phyloP scores from a whole-genome alignment of 2,888 invertebrate species.

The Glyphotaelius pellucidus region DNA sequence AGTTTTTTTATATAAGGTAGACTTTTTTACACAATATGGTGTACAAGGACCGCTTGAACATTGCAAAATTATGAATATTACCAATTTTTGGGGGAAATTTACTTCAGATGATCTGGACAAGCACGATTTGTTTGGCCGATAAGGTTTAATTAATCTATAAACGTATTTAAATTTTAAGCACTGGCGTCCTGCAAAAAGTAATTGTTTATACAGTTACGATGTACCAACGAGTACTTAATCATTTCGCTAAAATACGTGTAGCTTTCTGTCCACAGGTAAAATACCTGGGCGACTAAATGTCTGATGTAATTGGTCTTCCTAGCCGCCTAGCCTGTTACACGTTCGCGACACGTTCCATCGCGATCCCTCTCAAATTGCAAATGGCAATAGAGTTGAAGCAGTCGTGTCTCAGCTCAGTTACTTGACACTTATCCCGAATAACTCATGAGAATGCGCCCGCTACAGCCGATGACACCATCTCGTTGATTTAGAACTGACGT shows the following conservation, averaged over 20 bases:
- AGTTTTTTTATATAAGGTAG: too few relatives aligned
- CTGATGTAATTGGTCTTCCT: not conserved
- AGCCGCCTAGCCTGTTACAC: not conserved
- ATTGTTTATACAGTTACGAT: not conserved
- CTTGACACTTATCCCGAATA: constrained; percentile 44
- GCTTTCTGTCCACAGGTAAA: not conserved
- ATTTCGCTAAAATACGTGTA: not conserved
- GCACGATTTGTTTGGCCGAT: too few relatives aligned
- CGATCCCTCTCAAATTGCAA: not conserved
- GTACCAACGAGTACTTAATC: not conserved
- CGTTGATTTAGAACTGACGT: constrained; percentile 46
- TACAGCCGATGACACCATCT: constrained; percentile 41
- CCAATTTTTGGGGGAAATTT: too few relatives aligned
- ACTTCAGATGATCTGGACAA: too few relatives aligned
- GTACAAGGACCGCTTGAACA: too few relatives aligned
- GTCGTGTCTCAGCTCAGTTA: not conserved
- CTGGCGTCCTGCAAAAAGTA: not conserved
- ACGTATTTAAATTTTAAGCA: not conserved
- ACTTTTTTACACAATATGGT: too few relatives aligned
- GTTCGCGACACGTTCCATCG: not conserved
- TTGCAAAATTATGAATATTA: too few relatives aligned
- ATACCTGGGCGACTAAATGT: not conserved
- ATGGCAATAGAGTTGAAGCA: constrained; percentile 23
- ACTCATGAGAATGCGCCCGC: constrained; percentile 35
- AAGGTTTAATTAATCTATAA: too few relatives aligned